Base-by-base conservation (phyloP, 2,888 invertebrate genomes). In the Hirtodrosophila confusa region DNA sequence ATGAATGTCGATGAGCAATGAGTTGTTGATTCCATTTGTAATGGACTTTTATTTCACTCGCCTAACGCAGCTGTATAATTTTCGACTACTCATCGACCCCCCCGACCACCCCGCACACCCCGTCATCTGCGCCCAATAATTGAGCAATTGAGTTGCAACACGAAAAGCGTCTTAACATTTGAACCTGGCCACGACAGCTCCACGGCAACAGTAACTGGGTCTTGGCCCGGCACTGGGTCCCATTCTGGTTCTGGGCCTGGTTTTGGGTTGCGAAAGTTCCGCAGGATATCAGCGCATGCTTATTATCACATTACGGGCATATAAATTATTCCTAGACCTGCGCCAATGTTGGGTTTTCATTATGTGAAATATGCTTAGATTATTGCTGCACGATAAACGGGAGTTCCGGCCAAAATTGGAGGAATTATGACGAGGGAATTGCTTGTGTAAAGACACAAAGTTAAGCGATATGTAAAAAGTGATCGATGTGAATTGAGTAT, bases 21-120 rank as follows among this genome's bases (percentile, higher is more conserved):
- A 86, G 85, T 88, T 86, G 88, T 88, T 88, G 85, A 86, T 86
- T 86, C 75, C 85, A 86, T 86, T 86, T 85, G 88, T 84, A 84
- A 84, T 84, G 63, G 84, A 84, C 88, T 87, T 84, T 88, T 84
- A 84, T 84, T 88, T 84, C 88, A 83, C 88, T 86, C 82, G 78
- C 45, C 85, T 60, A 87, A 79, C 79, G 74, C 86, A 68, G 77
- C 62, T 55, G 60, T 87, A 85, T 83, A 87, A 84, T 84, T 88
- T 84, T 60, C 40, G 43, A 39, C 33, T 54, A 64, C 47, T 66
- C 55, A 44, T 48, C 60, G 35, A 17, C 17, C 17, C 1, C 17
- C 40, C 43, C 54, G n/a, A n/a, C 35, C 40, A 10, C 35, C 29
- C 33, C 17, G 17, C 17, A 1, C 17, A 17, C 17, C 9, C 45